Evolutionary conservation across 2,888 invertebrate genomes (phyloP).

Genomic region (Brachynemurus nebulosus): DNA sequence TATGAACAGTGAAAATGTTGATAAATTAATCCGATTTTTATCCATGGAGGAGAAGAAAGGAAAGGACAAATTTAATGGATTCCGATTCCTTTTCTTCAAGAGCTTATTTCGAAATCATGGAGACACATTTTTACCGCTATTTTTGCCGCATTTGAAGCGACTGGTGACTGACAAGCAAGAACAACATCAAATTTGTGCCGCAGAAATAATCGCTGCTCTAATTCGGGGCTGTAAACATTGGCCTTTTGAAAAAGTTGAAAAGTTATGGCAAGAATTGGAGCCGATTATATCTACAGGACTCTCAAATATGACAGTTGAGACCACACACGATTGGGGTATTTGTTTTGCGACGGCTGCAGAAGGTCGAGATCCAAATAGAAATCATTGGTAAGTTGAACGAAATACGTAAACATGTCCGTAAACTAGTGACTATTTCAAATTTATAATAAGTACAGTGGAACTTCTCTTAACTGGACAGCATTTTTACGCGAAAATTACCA

Average conservation of each 20-base stretch:
- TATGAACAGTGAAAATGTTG: slow-evolving; percentile 46
- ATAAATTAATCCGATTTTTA: slow-evolving; percentile 54
- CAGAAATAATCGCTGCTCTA: slow-evolving; percentile 67
- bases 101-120: slow-evolving; percentile 68
- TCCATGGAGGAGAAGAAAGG: slow-evolving; percentile 79
- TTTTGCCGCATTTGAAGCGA: slow-evolving; percentile 48
- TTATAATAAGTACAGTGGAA: too few relatives aligned
- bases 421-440: too few relatives aligned
- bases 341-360: slow-evolving; percentile 56
- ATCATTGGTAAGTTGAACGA: slow-evolving; percentile 24
- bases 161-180: slow-evolving; percentile 57
- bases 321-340: slow-evolving; percentile 55
- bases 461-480: too few relatives aligned
- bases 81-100: slow-evolving; percentile 58
- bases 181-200: slow-evolving; percentile 66
- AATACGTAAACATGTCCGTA: too few relatives aligned
- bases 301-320: slow-evolving; percentile 55
- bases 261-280: slow-evolving; percentile 44
- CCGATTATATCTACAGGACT: slow-evolving; percentile 51
- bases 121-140: slow-evolving; percentile 42
- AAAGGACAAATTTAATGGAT: slow-evolving; percentile 61
- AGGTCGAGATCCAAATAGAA: slow-evolving; percentile 56
- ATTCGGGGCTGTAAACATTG: slow-evolving; percentile 75
- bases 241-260: slow-evolving; percentile 45
- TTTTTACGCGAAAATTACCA: too few relatives aligned